Conservation (phyloP, 2,113 vertebrate genomes). For the Oncorhynchus tshawytscha region DNA sequence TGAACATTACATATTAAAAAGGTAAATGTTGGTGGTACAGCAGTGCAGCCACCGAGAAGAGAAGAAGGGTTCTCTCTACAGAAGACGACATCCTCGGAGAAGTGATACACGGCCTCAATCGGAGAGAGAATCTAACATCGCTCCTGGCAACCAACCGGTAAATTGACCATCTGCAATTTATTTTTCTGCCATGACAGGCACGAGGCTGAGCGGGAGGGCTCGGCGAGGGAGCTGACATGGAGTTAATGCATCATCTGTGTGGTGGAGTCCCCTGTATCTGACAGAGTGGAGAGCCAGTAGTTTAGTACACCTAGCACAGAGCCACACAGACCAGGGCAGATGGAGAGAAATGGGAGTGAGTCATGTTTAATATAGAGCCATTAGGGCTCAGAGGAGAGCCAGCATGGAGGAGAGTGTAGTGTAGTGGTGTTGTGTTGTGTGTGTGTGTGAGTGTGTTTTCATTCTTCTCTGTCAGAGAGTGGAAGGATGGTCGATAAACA, state of each 20-base stretch:
- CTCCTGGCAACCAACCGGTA: constrained; percentile 50
- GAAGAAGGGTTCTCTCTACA: constrained; percentile 11
- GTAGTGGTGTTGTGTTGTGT: too few species aligned
- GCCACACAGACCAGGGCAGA: background rate
- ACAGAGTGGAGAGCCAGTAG: background rate
- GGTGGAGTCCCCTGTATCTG: background rate
- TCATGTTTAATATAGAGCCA: too few species aligned
- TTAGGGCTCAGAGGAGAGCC: too few species aligned
- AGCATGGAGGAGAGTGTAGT: too few species aligned
- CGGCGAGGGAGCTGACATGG: constrained; percentile 24
- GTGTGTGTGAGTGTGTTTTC: background rate
- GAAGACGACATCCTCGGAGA: constrained; percentile 5
- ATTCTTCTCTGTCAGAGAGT: background rate
- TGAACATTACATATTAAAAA: constrained; percentile 50
- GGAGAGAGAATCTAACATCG: constrained; percentile 31
- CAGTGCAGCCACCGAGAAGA: constrained; percentile 16
- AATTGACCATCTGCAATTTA: constrained; percentile 59
- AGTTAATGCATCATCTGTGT: constrained; percentile 31
- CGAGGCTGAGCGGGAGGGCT: background rate
- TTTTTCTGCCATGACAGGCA: constrained; percentile 17
- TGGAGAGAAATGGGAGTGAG: too few species aligned
- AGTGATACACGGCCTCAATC: constrained; percentile 24
- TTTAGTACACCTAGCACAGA: too few species aligned
- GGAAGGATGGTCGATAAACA: background rate
- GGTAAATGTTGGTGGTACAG: constrained; percentile 22